These are phyloP conservation scores for Alloscopus bannaensis DNA, from an alignment of 2,888 invertebrate genomes.

Conservation along the genomic window DNA sequence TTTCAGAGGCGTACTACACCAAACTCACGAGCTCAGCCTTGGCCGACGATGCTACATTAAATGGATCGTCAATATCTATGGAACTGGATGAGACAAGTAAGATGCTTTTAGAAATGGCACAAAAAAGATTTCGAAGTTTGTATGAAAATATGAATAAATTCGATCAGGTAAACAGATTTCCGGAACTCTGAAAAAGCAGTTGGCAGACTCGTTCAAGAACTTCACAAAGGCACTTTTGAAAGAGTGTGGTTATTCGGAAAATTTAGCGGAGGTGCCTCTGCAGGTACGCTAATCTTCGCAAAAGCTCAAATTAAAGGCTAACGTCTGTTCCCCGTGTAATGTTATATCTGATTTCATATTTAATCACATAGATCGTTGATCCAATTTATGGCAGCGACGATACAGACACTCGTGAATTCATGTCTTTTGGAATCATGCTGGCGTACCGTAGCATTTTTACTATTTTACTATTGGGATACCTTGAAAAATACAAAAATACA, in stretches of 20 bases:
- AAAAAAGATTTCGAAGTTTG: not conserved
- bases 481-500: not conserved
- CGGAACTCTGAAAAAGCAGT: not conserved
- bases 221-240: not conserved
- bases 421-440: not conserved
- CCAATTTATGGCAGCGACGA: conserved; percentile 92
- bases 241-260: not conserved
- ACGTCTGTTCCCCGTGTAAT: not conserved
- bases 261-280: not conserved
- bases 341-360: not conserved
- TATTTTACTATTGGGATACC: not conserved
- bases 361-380: not conserved
- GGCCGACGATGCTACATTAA: not conserved
- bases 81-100: conserved; percentile 95
- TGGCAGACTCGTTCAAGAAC: not conserved
- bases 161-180: not conserved
- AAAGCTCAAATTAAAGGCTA: not conserved
- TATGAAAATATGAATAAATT: not conserved
- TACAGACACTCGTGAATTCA: conserved; percentile 94
- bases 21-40: not conserved
- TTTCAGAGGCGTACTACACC: not conserved
- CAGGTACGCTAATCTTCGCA: not conserved
- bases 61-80: conserved; percentile 85
- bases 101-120: not conserved
- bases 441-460: not conserved